Conservation (phyloP, 2,113 vertebrate genomes). For the Sapayoa aenigma region DNA sequence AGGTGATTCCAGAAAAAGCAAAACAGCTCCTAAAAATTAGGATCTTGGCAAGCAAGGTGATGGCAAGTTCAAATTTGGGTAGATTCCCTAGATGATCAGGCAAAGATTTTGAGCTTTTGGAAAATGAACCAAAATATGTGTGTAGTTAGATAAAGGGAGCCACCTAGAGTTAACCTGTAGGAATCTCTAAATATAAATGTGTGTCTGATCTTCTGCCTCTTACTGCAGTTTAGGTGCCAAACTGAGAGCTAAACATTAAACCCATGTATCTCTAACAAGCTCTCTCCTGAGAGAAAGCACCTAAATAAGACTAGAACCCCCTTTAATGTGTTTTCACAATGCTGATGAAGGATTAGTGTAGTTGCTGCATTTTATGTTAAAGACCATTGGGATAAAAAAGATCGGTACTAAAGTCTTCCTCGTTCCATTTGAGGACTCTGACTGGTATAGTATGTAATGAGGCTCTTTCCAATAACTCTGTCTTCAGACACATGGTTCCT, state of each 20-base stretch:
- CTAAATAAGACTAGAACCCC: background rate
- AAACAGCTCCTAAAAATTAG: background rate
- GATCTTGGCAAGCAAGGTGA: background rate
- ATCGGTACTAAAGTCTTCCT: background rate
- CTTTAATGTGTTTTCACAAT: background rate
- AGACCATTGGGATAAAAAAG: background rate
- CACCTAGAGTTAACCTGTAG: slow-evolving; percentile 48
- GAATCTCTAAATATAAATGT: background rate
- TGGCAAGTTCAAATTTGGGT: background rate
- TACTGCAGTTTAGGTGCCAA: background rate
- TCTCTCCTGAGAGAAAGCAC: background rate
- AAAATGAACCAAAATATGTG: background rate
- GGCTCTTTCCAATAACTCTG: background rate
- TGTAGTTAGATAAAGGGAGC: slow-evolving; percentile 27
- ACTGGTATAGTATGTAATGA: background rate
- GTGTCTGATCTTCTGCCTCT: background rate
- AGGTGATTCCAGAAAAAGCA: background rate
- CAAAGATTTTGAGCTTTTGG: background rate
- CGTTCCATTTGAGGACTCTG: background rate
- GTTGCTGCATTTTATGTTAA: background rate
- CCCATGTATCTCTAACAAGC: background rate
- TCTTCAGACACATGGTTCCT: background rate
- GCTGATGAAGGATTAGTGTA: background rate
- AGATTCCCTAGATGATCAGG: background rate
- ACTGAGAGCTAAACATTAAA: background rate